A percentile compares a stretch with the other conserved stretches of the same genome.
These are phyloP conservation scores for Clarias laeviceps DNA, from an alignment of 2,797 vertebrate species.

Conservation along the genomic window DNA sequence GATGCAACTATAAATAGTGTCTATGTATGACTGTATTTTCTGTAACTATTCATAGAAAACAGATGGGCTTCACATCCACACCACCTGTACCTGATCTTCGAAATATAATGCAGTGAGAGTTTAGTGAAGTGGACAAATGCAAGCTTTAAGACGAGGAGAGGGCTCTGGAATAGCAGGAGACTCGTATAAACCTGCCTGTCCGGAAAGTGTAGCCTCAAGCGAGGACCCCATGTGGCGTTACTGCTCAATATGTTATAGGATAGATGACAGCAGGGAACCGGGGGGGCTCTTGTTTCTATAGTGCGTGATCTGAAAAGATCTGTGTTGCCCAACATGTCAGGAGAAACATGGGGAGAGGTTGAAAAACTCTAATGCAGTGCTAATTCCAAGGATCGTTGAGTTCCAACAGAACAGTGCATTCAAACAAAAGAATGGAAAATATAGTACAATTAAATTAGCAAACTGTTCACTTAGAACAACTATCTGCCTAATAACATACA, in stretches of 20 bases:
- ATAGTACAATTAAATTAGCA: not conserved
- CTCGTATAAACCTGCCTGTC: not conserved
- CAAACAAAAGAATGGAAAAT: not conserved
- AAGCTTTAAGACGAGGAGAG: not conserved
- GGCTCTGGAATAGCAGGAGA: not conserved
- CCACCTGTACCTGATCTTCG: conserved; percentile 50
- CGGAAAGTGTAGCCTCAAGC: conserved; percentile 7
- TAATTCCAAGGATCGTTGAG: not conserved
- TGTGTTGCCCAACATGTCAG: not conserved
- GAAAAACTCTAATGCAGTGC: not conserved
- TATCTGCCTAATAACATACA: not conserved
- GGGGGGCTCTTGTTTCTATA: conserved; percentile 31
- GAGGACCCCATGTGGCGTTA: conserved; percentile 13
- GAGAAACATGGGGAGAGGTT: not conserved
- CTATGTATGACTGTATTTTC: not conserved
- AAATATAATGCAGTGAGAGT: conserved; percentile 22
- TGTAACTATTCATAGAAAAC: conserved; percentile 41
- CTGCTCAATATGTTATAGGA: conserved; percentile 34
- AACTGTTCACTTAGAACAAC: not conserved
- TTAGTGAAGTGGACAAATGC: not conserved
- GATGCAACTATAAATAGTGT: conserved; percentile 16
- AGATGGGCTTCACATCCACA: conserved; percentile 63
- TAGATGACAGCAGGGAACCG: conserved; percentile 27
- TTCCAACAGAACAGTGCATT: not conserved
- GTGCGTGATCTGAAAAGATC: conserved; percentile 22